A percentile compares a stretch with the other conserved stretches of the same genome.
Conservation (phyloP, 1,140 invertebrate genomes). For the Anadara kagoshimensis region DNA sequence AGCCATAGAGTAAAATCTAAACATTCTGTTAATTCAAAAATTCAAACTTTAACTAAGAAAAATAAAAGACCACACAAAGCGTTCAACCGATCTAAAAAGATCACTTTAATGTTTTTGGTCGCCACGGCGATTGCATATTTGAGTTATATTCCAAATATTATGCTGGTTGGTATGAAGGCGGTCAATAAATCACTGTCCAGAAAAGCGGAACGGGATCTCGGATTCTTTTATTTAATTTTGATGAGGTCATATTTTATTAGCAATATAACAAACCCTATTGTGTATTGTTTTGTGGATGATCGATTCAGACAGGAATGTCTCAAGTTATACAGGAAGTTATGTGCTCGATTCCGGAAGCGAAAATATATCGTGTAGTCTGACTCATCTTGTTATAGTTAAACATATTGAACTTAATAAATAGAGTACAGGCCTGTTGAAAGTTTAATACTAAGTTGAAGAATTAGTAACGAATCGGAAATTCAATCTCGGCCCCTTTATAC, state of each 20-base stretch:
- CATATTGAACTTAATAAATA: no score
- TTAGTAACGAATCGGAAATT: no score
- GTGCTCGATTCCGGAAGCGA: no score
- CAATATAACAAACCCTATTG: constrained; percentile 35
- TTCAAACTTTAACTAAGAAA: neutral
- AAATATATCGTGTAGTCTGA: no score
- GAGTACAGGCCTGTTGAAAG: no score
- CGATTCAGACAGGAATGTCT: constrained; percentile 29
- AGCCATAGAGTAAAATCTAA: neutral
- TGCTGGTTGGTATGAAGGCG: constrained; percentile 14
- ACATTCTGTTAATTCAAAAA: neutral
- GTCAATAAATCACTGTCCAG: neutral
- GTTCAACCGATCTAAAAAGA: constrained; percentile 14
- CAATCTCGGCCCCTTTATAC: no score
- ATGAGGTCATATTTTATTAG: constrained; percentile 28
- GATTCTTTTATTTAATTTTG: constrained; percentile 4
- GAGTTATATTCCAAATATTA: constrained; percentile 21
- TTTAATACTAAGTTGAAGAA: no score
- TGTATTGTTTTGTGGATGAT: constrained; percentile 35
- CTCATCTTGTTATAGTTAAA: no score
- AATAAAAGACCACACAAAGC: constrained; percentile 5
- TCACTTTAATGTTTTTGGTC: constrained; percentile 33
- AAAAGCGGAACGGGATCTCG: neutral
- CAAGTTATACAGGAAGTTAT: constrained; percentile 8
- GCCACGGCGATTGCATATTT: constrained; percentile 35